A percentile compares a stretch with the other conserved stretches of the same genome.
phyloP scores from a whole-genome alignment of 2,113 vertebrate species.

The Aleadryas rufinucha region DNA sequence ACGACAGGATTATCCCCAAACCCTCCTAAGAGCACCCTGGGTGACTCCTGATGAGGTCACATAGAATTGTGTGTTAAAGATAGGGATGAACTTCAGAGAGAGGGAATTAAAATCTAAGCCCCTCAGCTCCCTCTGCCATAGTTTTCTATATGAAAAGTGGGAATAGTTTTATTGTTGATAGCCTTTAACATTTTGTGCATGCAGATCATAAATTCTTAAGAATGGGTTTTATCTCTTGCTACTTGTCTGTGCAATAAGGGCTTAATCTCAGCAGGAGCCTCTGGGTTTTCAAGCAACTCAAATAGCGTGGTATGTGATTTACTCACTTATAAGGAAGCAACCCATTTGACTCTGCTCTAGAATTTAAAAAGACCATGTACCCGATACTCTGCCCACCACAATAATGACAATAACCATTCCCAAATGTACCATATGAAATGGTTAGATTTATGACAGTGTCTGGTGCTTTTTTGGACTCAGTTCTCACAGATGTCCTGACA shows the following conservation, averaged over 20 bases:
- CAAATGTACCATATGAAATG: not conserved
- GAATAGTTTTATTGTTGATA: not conserved
- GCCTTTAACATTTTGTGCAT: constrained; percentile 3
- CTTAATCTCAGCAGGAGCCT: not conserved
- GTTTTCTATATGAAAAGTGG: not conserved
- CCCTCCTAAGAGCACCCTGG: not conserved
- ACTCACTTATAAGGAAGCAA: not conserved
- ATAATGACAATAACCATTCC: not conserved
- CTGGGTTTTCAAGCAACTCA: not conserved
- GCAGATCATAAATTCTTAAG: constrained; percentile 19
- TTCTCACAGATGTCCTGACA: not conserved
- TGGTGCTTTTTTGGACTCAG: not conserved
- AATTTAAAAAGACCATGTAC: not conserved
- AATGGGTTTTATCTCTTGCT: constrained; percentile 7
- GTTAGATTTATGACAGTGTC: not conserved
- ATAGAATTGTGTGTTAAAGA: not conserved
- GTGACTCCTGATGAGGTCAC: not conserved
- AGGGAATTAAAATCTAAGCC: not conserved
- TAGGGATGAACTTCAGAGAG: not conserved
- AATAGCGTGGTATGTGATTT: not conserved
- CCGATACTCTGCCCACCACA: not conserved
- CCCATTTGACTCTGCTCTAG: not conserved
- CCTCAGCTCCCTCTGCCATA: not conserved
- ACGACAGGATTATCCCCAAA: not conserved
- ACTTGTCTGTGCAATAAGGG: not conserved